These are phyloP conservation scores for Ciconia stormi DNA, from an alignment of 2,113 vertebrate genomes.

Conservation along the genomic window DNA sequence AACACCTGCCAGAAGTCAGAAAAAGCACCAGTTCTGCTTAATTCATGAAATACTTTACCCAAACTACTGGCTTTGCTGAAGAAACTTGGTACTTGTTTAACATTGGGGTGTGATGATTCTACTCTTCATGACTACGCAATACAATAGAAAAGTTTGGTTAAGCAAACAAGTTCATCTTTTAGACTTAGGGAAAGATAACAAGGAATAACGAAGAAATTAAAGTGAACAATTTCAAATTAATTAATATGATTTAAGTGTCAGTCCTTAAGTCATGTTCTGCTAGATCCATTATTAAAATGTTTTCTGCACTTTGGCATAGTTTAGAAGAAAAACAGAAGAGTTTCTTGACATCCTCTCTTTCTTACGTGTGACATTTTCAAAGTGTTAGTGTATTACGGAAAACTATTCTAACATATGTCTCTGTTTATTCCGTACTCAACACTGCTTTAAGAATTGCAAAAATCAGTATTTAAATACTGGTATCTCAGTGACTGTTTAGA, in stretches of 20 bases:
- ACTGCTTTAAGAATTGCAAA: background rate
- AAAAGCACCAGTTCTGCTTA: background rate
- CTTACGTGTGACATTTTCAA: background rate
- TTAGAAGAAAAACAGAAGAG: background rate
- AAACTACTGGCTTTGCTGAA: background rate
- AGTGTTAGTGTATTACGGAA: background rate
- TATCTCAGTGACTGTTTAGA: background rate
- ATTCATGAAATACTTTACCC: background rate
- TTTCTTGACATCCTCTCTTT: background rate
- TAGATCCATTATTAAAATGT: background rate
- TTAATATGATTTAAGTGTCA: background rate
- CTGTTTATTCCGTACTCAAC: background rate
- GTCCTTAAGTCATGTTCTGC: background rate
- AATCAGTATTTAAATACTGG: background rate
- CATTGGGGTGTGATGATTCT: background rate
- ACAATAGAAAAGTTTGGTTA: background rate
- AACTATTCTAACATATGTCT: background rate
- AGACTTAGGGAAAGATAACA: background rate
- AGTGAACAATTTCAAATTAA: background rate
- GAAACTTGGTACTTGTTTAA: background rate
- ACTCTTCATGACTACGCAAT: background rate
- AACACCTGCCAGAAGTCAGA: background rate
- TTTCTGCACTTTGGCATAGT: background rate
- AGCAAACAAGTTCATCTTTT: background rate
- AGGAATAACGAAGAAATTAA: background rate